Evolutionary conservation across 1,140 invertebrate genomes (phyloP).

Genomic region (Drosophila truncata): DNA sequence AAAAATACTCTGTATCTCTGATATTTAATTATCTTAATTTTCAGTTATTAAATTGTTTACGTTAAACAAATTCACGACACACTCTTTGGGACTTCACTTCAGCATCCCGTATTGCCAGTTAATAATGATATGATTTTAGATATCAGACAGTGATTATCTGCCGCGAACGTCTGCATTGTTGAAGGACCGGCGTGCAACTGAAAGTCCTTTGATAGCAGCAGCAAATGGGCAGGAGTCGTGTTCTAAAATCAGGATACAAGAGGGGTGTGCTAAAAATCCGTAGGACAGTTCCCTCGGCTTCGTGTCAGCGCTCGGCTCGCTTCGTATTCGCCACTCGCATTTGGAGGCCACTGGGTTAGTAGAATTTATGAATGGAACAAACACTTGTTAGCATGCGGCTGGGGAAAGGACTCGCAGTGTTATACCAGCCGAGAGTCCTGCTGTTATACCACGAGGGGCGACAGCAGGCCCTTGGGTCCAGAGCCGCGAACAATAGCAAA

Average conservation of each 20-base stretch:
- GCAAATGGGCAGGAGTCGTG: conserved; percentile 11
- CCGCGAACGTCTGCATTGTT: conserved; percentile 63
- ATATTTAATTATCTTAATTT: neutral
- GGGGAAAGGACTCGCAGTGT: conserved; percentile 43
- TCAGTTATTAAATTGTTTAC: neutral
- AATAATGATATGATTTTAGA: conserved; percentile 20
- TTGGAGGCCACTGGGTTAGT: conserved; percentile 54
- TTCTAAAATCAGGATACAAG: conserved; percentile 35
- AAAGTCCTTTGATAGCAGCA: conserved; percentile 20
- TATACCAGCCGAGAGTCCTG: conserved; percentile 13
- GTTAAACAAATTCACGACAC: neutral
- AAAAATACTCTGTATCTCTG: neutral
- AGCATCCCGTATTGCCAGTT: conserved; percentile 1
- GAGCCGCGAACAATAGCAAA: conserved; percentile 6
- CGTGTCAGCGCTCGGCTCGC: conserved; percentile 8
- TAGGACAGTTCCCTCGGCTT: conserved; percentile 46
- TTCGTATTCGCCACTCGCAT: neutral
- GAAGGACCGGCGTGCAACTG: conserved; percentile 72
- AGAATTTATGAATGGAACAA: conserved; percentile 79
- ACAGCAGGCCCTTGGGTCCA: neutral
- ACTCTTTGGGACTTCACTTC: neutral
- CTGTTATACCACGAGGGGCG: conserved; percentile 23
- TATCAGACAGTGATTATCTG: conserved; percentile 29
- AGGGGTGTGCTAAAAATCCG: conserved; percentile 55
- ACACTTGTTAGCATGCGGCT: conserved; percentile 75